Evolutionary conservation across 2,888 invertebrate genomes (phyloP).

Genomic region (Tetropium fuscum): DNA sequence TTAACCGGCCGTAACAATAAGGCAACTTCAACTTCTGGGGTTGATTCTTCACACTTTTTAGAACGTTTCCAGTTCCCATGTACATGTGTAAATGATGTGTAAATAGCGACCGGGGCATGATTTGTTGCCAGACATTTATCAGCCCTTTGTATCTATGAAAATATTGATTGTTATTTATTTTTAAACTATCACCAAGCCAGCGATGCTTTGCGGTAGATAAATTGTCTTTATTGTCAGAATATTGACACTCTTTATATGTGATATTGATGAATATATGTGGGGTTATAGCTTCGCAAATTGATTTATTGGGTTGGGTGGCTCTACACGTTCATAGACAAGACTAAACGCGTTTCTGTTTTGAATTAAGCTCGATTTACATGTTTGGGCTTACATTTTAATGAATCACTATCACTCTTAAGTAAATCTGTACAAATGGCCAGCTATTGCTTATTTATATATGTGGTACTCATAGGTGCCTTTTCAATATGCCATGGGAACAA

Average conservation of each 20-base stretch:
- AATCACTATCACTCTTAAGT: no score
- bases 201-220: constrained; percentile 29
- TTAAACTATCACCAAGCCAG: constrained; percentile 18
- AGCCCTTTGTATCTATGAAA: constrained; percentile 45
- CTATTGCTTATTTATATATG: no score
- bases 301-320: no score
- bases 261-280: constrained; percentile 26
- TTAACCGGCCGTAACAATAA: constrained; percentile 43
- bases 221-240: constrained; percentile 30
- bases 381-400: no score
- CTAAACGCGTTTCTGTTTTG: no score
- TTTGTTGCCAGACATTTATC: constrained; percentile 52
- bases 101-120: constrained; percentile 52
- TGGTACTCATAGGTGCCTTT: no score
- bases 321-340: no score
- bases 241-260: constrained; percentile 26
- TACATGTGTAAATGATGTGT: constrained; percentile 55
- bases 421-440: no score
- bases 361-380: no score
- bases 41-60: constrained; percentile 58
- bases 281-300: no score
- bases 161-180: constrained; percentile 48
- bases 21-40: constrained; percentile 49
- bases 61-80: constrained; percentile 36
- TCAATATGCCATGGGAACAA: no score